These are phyloP conservation scores for Falco punctatus DNA, from an alignment of 2,113 vertebrate species.

Conservation along the genomic window DNA sequence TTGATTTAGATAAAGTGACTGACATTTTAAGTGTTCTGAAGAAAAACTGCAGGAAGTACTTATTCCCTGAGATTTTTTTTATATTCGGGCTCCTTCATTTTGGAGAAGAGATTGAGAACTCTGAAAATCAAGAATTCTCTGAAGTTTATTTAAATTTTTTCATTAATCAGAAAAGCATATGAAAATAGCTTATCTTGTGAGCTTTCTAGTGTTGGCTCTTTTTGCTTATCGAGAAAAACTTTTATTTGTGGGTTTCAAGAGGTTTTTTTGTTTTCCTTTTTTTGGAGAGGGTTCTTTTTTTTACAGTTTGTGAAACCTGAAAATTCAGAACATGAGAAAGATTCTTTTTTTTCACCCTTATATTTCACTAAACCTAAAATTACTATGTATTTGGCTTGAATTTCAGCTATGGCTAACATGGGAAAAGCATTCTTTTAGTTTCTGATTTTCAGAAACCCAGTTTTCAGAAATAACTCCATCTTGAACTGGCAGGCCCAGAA, in stretches of 20 bases:
- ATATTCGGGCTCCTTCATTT: neutral
- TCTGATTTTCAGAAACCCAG: neutral
- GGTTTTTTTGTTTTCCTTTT: neutral
- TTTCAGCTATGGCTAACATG: fast-evolving
- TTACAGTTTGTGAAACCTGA: neutral
- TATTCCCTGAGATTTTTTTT: neutral
- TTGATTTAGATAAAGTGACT: neutral
- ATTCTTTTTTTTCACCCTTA: neutral
- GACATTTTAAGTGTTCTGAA: neutral
- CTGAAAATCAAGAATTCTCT: neutral
- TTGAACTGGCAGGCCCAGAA: neutral
- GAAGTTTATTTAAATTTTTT: neutral
- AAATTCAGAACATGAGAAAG: neutral
- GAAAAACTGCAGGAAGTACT: neutral
- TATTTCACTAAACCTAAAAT: neutral
- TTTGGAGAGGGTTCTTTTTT: neutral
- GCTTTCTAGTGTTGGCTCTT: neutral
- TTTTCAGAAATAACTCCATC: neutral
- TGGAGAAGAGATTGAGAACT: neutral
- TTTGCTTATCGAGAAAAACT: neutral
- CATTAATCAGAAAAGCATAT: neutral
- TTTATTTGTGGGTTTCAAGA: neutral
- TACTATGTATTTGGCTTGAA: neutral
- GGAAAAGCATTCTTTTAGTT: neutral
- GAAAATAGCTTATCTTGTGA: neutral